Conservation (phyloP, 2,797 vertebrate species). For the Siniperca scherzeri region DNA sequence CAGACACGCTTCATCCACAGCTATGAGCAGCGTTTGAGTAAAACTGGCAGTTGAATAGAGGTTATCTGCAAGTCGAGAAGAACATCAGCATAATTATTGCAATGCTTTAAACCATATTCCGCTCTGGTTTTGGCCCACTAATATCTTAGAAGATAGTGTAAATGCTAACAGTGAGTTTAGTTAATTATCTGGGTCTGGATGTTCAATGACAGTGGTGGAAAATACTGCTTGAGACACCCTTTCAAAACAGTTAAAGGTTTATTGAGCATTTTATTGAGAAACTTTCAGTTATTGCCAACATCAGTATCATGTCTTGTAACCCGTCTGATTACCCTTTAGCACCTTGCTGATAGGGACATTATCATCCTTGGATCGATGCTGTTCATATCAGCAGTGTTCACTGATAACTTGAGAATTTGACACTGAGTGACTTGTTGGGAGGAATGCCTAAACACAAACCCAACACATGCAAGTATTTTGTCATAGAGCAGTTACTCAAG, state of each 20-base stretch:
- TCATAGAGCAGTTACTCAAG: background rate
- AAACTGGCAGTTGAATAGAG: slow-evolving; percentile 13
- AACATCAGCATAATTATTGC: background rate
- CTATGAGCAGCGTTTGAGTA: background rate
- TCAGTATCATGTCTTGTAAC: slow-evolving; percentile 8
- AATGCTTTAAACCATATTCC: background rate
- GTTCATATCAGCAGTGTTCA: slow-evolving; percentile 1
- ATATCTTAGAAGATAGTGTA: background rate
- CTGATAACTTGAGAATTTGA: background rate
- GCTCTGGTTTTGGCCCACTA: background rate
- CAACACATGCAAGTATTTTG: background rate
- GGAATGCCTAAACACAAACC: background rate
- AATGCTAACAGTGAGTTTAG: background rate
- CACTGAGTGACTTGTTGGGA: background rate
- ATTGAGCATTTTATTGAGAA: background rate
- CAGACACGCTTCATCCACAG: slow-evolving; percentile 14
- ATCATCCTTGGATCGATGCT: background rate
- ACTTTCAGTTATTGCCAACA: background rate
- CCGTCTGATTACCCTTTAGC: background rate
- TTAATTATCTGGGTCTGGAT: slow-evolving; percentile 4
- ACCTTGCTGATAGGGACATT: slow-evolving; percentile 6
- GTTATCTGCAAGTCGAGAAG: background rate
- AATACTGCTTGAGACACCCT: background rate
- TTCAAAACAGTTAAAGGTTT: background rate
- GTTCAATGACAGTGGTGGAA: background rate